Evolutionary conservation across 92 coral and sea anemone species (phyloP), one percentile per base, ranked within the genome.

Genomic region (Blastomussa wellsi): DNA sequence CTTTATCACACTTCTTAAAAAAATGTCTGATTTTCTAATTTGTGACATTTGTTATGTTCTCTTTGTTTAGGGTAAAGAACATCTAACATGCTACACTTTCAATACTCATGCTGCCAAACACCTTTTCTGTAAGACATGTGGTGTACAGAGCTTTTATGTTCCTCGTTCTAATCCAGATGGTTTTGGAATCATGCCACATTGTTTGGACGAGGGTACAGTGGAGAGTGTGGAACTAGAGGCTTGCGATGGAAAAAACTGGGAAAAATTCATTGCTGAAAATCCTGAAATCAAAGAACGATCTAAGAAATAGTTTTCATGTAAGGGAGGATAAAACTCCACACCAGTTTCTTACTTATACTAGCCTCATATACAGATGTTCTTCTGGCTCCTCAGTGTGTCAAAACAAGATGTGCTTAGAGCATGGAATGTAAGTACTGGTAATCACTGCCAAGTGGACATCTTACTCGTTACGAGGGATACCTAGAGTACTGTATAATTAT

Each of bases 151-250:
- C 87, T 96, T 94, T 87, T 96, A 96, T 64, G 81, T 88, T 0
- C 99, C 99, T 82, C 96, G 99, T 33, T 96, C 99, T 55, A 94
- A 96, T 62, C 95, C 94, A 13, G 94, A 96, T 84, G 99, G 99
- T 8, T 92, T 89, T 80, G 99, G 99, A n/a, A 89, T 96, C 10
- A 94, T 94, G 86, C 99, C 99, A 51, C 99, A 96, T 77, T 96
- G 98, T 83, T 67, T 96, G 38, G 99, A 96, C 77, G 89, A 90
- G 71, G 99, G 98, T 6, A 90, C 99, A 38, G 95, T 91, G 59
- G 88, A 89, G 19, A 80, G 76, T 9, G 65, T 91, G 20, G 88
- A 88, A 62, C 76, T 88, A 53, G 94, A 94, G 62, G 70, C 73
- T n/a, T 90, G 93, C 44, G 97, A 96, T 89, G 99, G 99, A 11